A percentile compares a stretch with the other conserved stretches of the same genome.
phyloP scores from a whole-genome alignment of 2,113 vertebrate genomes.

The Urocitellus parryii region DNA sequence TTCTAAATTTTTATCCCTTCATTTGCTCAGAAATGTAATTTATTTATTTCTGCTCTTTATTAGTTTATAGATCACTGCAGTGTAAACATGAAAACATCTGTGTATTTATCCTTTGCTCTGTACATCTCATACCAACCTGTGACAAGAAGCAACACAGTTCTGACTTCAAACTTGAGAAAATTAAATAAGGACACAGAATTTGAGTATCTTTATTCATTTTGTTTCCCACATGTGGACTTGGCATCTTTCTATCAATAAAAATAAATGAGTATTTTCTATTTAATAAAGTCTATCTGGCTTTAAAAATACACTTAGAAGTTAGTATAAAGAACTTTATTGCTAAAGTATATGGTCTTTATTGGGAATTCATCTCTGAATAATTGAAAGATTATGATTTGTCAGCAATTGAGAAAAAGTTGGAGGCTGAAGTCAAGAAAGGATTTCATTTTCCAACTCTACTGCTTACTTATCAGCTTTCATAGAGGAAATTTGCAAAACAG shows the following conservation, averaged over 20 bases:
- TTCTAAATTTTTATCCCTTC: conserved; percentile 16
- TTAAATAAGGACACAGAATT: not conserved
- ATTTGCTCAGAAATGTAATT: not conserved
- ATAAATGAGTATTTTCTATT: not conserved
- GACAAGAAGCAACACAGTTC: not conserved
- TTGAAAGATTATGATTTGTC: conserved; percentile 41
- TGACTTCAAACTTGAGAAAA: not conserved
- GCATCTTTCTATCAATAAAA: not conserved
- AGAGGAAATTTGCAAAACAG: conserved; percentile 59
- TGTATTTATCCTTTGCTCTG: not conserved
- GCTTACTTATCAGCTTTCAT: conserved; percentile 47
- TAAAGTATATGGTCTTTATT: not conserved
- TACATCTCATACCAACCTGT: not conserved
- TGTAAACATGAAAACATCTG: not conserved
- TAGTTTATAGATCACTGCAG: not conserved
- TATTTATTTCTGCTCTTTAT: not conserved
- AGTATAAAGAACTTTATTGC: not conserved
- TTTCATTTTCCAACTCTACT: conserved; percentile 60
- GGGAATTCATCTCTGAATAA: not conserved
- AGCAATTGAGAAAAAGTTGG: conserved; percentile 21
- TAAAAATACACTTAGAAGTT: not conserved
- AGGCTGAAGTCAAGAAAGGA: conserved; percentile 1
- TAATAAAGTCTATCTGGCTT: not conserved
- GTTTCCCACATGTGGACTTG: not conserved
- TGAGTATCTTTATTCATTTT: not conserved